phyloP scores from a whole-genome alignment of 2,888 invertebrate species.

The Poecilobothrus nobilitatus region DNA sequence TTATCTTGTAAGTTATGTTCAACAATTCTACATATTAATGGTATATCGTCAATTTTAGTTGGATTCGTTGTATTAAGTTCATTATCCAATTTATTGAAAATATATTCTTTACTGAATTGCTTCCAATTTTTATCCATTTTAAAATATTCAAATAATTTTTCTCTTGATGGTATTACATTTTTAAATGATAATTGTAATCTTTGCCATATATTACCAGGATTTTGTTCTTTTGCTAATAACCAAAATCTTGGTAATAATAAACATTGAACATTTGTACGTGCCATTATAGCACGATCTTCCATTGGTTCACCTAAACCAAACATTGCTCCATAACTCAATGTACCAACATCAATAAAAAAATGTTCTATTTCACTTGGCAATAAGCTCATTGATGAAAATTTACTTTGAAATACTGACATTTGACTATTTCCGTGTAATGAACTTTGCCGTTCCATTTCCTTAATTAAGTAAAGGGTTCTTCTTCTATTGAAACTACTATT shows the following conservation, averaged over 20 bases:
- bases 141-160: slow-evolving; percentile 34
- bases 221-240: slow-evolving; percentile 50
- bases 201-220: slow-evolving; percentile 41
- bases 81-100: slow-evolving; percentile 25
- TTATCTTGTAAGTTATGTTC: slow-evolving; percentile 27
- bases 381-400: background rate
- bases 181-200: slow-evolving; percentile 35
- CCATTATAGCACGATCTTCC: slow-evolving; percentile 58
- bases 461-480: background rate
- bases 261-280: slow-evolving; percentile 55
- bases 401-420: background rate
- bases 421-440: background rate
- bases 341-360: slow-evolving; percentile 40
- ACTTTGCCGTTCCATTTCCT: background rate
- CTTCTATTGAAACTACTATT: background rate
- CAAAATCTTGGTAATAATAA: slow-evolving; percentile 62
- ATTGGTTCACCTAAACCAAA: slow-evolving; percentile 65
- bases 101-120: slow-evolving; percentile 32
- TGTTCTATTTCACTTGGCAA: slow-evolving; percentile 24
- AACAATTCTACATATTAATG: slow-evolving; percentile 39
- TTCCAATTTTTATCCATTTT: slow-evolving; percentile 35
- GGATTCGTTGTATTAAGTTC: slow-evolving; percentile 24
- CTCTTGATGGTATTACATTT: slow-evolving; percentile 36
- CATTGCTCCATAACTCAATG: slow-evolving; percentile 36
- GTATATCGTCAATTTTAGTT: slow-evolving; percentile 35